A percentile compares a stretch with the other conserved stretches of the same genome.
phyloP scores from a whole-genome alignment of 2,888 invertebrate genomes.

The Cheilosia vulpina region DNA sequence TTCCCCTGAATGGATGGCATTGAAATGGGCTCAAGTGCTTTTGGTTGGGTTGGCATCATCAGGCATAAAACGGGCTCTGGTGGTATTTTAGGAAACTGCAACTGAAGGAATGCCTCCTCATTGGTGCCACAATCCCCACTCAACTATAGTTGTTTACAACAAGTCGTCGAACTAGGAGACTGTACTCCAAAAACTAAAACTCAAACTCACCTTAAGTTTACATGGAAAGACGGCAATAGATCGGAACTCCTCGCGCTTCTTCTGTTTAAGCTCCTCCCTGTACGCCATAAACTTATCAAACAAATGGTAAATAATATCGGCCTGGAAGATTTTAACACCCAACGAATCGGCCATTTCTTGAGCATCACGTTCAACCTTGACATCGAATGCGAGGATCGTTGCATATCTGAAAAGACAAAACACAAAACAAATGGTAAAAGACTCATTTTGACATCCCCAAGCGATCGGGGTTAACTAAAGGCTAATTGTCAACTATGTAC shows the following conservation, averaged over 20 bases:
- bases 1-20: conserved; percentile 23
- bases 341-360: conserved; percentile 98
- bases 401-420: conserved; percentile 88
- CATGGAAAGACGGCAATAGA: conserved; percentile 99
- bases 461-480: conserved; percentile 7
- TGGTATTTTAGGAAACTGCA: too few relatives aligned
- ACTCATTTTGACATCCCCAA: conserved; percentile 9
- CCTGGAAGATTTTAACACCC: conserved; percentile 98
- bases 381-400: conserved; percentile 99
- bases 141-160: too few relatives aligned
- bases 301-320: conserved; percentile 99
- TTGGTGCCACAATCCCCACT: too few relatives aligned
- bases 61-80: too few relatives aligned
- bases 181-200: too few relatives aligned
- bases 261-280: conserved; percentile 94
- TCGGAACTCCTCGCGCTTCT: conserved; percentile 97
- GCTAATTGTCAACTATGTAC: conserved; percentile 1
- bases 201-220: conserved; percentile 90
- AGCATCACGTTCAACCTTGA: conserved; percentile 98
- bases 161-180: too few relatives aligned
- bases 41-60: too few relatives aligned
- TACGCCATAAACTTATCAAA: conserved; percentile 98
- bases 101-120: too few relatives aligned
- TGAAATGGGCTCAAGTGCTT: conserved; percentile 5
- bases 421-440: conserved; percentile 6